Base-by-base conservation (phyloP, 2,888 invertebrate genomes). In the Xestia xanthographa region DNA sequence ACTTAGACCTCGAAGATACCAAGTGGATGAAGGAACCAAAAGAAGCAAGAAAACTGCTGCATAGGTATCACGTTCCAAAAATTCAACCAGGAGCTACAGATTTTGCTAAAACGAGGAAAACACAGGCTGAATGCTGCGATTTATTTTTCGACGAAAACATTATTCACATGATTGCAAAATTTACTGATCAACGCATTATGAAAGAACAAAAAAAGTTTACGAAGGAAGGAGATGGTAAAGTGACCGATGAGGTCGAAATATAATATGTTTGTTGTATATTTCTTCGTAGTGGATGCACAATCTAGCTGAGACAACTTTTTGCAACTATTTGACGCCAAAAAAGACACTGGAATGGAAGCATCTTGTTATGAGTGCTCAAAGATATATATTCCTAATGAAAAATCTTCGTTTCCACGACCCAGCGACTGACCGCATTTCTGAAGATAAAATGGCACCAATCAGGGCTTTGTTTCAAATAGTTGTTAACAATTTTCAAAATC, bases 281-380 rank as follows among this genome's bases (percentile, higher is more conserved):
- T 45, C 17, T 45, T 45, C 45, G 5, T 45, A 17, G n/a, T n/a
- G n/a, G n/a, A n/a, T 5, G 17, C 3, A 1, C 85, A 80, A 69
- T 38, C 69, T 9, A 76, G 79, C 65, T 56, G 26, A 69, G 69
- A 72, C 34, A 76, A 84, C 43, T 84, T 84, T 22, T 80, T 84
- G 56, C 79, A 79, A 76, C 60, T 84, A 63, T 84, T 85, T 48
- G 85, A 84, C 56, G 12, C 74, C 14, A 78, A 75, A 74, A 81
- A 48, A 60, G 79, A 82, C 8, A 84, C 60, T 67, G 84, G 85
- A 26, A 85, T 84, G 75, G 84, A 84, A 79, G 84, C 84, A 85
- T 45, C 68, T 84, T 0, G 58, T 82, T 38, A 84, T 84, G 84
- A 76, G 62, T 69, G 45, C 84, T 58, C 73, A 82, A 66, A 72